Evolutionary conservation across 2,113 vertebrate genomes (phyloP).

Genomic region (Poeciliopsis retropinna): DNA sequence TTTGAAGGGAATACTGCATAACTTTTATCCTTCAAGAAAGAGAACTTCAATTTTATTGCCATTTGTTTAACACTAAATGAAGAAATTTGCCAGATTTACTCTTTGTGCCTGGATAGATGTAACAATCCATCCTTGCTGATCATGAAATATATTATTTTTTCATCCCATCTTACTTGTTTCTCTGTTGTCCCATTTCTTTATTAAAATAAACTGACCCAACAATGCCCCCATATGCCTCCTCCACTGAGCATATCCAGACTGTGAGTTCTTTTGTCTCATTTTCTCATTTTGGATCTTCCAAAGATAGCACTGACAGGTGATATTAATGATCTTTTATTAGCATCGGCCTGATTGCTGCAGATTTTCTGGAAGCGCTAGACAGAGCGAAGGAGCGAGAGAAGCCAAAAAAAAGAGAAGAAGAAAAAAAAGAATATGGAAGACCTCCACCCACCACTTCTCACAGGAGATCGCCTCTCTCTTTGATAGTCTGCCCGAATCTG

Average conservation of each 20-base stretch:
- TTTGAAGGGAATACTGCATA: too few relatives aligned
- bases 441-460: constrained; percentile 75
- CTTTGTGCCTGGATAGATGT: neutral
- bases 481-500: constrained; percentile 83
- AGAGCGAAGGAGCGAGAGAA: constrained; percentile 39
- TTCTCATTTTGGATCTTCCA: constrained; percentile 76
- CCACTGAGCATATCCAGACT: constrained; percentile 55
- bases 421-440: constrained; percentile 68
- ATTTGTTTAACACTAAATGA: too few relatives aligned
- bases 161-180: constrained; percentile 6
- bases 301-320: constrained; percentile 80
- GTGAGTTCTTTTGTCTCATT: constrained; percentile 64
- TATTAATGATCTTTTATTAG: constrained; percentile 83
- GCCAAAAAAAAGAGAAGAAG: constrained; percentile 16
- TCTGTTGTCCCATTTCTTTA: constrained; percentile 32
- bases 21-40: too few relatives aligned
- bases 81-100: neutral
- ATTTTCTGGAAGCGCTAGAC: constrained; percentile 63
- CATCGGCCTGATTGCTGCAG: constrained; percentile 72
- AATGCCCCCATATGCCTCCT: constrained; percentile 8
- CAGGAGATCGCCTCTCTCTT: constrained; percentile 81
- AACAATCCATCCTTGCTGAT: neutral
- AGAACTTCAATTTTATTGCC: too few relatives aligned
- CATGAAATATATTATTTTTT: neutral
- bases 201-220: constrained; percentile 22